Evolutionary conservation across 2,888 invertebrate genomes (phyloP), one percentile per base, ranked within the genome.

Genomic region (Anaspis maculata): DNA sequence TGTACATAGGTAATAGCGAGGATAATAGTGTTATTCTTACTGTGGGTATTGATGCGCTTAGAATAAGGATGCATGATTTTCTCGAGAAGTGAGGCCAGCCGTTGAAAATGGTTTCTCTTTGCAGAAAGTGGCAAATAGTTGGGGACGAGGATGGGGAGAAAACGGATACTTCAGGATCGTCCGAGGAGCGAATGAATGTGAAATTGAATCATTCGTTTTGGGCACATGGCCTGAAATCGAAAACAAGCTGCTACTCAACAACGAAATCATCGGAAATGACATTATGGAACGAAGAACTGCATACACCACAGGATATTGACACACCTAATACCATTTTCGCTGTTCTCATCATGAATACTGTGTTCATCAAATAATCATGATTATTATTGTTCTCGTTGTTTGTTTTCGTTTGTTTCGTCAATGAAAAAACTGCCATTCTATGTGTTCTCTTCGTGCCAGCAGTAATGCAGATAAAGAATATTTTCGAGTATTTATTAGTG

Each of bases 131-230:
- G 89, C 89, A 27, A 96, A 96, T 68, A 91, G 91, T 16, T 96
- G 96, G 96, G 95, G 96, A 5, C 55, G 64, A 0, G 69, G 77
- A 46, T 96, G 95, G 95, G 96, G 95, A 6, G 92, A 95, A 59
- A 70, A 78, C 41, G 96, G 96, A 1, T 84, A 79, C 59, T 95
- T 96, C 77, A 76, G 82, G 38, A 94, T 96, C 51, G 64, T 74
- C 3, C 78, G 86, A 35, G 95, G 95, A 24, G 64, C 59, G 32
- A 85, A 92, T 67, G 92, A 94, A 59, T 86, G 89, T 54, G 83
- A 82, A 46, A 92, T 96, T 56, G 95, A 96, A 59, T 78, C 80
- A 2, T 92, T 86, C 63, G 86, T 95, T 3, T 69, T 95, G 27
- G 87, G 80, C 6, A 80, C 81, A 5, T 83, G 86, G 78, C 78